These are phyloP conservation scores for Gandaritis pyraliata DNA, from an alignment of 2,888 invertebrate species.

Conservation along the genomic window DNA sequence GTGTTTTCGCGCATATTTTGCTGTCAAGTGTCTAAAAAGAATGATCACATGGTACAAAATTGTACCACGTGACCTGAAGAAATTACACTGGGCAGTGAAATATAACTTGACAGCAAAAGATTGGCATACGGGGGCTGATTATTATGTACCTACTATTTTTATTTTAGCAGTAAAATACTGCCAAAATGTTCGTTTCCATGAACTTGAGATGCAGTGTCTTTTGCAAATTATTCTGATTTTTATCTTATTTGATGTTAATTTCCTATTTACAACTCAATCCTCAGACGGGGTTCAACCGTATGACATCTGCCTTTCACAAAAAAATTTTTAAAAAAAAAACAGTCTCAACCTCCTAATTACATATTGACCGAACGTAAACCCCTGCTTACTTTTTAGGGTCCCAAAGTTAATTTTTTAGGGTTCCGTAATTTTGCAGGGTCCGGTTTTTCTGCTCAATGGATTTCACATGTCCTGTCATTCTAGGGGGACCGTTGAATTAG, in stretches of 20 bases:
- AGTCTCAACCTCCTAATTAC: constrained; percentile 8
- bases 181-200: too few species aligned
- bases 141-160: too few species aligned
- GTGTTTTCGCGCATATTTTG: too few species aligned
- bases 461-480: constrained; percentile 69
- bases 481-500: constrained; percentile 40
- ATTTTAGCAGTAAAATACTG: too few species aligned
- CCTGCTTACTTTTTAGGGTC: constrained; percentile 1
- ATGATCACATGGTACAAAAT: too few species aligned
- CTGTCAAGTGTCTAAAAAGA: too few species aligned
- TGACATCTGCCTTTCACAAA: constrained; percentile 3
- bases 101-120: too few species aligned
- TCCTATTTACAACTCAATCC: constrained; percentile 3
- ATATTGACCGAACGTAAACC: constrained; percentile 17
- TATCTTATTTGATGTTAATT: constrained; percentile 10
- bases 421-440: constrained; percentile 35
- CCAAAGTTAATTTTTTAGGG: constrained; percentile 19
- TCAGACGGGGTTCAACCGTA: neutral
- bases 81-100: too few species aligned
- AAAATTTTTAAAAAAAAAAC: neutral
- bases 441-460: constrained; percentile 70
- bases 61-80: too few species aligned
- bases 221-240: neutral
- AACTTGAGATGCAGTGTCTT: too few species aligned
- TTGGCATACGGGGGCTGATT: too few species aligned